Conservation (phyloP, 2,113 vertebrate species). For the Potamarius usumacintae region DNA sequence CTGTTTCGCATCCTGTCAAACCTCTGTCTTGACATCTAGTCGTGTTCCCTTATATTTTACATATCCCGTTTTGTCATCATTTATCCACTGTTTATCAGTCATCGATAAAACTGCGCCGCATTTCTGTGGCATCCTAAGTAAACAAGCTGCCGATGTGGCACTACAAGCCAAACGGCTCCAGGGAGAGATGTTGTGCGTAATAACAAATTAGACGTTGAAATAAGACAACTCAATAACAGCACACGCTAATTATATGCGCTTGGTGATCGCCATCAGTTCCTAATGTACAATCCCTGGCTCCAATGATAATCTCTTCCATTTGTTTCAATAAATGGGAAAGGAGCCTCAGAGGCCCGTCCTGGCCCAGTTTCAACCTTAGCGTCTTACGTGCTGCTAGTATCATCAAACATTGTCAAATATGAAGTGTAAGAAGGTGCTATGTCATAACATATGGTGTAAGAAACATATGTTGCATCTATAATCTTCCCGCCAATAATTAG, state of each 20-base stretch:
- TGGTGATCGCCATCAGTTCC: conserved; percentile 68
- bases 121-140: not conserved
- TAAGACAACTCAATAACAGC: conserved; percentile 72
- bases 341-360: conserved; percentile 55
- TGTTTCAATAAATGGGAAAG: conserved; percentile 64
- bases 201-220: conserved; percentile 76
- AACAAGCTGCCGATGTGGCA: conserved; percentile 44
- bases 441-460: not conserved
- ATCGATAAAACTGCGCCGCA: conserved; percentile 11
- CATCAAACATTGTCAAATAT: conserved; percentile 22
- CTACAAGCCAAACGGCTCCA: conserved; percentile 52
- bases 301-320: conserved; percentile 69
- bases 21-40: conserved; percentile 21
- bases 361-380: conserved; percentile 39
- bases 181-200: conserved; percentile 67
- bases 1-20: conserved; percentile 35
- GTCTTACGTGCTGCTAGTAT: conserved; percentile 40
- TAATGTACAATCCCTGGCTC: conserved; percentile 62
- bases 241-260: conserved; percentile 68
- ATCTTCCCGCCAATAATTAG: too few species aligned
- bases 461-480: not conserved
- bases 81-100: conserved; percentile 35
- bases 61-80: conserved; percentile 14
- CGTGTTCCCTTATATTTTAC: conserved; percentile 18
- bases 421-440: not conserved